Evolutionary conservation across 1,140 invertebrate genomes (phyloP), one percentile per base, ranked within the genome.

Genomic region (Agrilus planipennis): DNA sequence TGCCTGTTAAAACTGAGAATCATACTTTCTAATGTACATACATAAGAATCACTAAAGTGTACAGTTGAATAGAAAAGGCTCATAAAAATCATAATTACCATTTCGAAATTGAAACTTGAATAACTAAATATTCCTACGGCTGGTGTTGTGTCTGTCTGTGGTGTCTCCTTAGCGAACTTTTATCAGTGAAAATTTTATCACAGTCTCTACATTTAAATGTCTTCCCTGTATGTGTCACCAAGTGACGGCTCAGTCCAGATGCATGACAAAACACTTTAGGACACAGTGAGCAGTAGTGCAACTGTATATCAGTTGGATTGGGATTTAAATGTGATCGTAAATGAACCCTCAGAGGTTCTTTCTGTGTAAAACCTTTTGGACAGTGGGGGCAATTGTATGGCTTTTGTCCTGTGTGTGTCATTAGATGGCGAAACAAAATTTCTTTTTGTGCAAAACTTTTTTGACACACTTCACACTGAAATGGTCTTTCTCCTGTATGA

Each of bases 381-480:
- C 88, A 90, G 44, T 75, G 71, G 25, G 74, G 68, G 57, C 86
- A 89, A 51, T 76, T 74, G 62, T 81, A 84, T 0, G 87, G 88
- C 54, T 84, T 83, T 46, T 79, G 73, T 40, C 88, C 86, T 1
- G 80, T 83, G 53, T 93, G 88, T n/a, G 81, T 82, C 58, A 87
- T 77, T 47, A 84, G 71, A 62, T 93, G 89, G 0, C 86, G 73
- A 19, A 80, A 70, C 11, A 90, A 68, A 46, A 89, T 84, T 57
- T 85, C 84, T 36, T 81, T 76, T 57, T 87, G 78, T 1, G 82
- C 75, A 56, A 88, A 90, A 19, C 72, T 66, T 16, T 77, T 74
- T 6, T 70, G 68, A 58, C 87, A 90, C 20, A 74, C 66, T 5
- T 72, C 69, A 57, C 86, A 89, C 25, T 72, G 70, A 54, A 76